Evolutionary conservation across 2,797 vertebrate species (phyloP).

Genomic region (Setipinna tenuifilis): DNA sequence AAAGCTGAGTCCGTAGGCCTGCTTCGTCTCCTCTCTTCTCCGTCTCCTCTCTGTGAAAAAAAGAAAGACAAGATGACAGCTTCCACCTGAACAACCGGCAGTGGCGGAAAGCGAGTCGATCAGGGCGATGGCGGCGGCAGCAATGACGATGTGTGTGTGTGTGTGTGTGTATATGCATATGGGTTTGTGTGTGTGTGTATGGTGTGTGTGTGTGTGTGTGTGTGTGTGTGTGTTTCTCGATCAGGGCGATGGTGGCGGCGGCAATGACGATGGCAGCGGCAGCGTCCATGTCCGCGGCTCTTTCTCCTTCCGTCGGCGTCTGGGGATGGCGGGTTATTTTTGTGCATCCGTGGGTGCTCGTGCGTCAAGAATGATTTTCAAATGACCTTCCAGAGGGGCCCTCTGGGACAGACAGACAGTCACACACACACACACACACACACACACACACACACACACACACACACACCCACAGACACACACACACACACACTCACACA

Average conservation of each 20-base stretch:
- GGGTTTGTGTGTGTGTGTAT: too few relatives aligned
- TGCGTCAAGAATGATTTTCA: conserved; percentile 23
- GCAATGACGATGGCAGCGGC: too few relatives aligned
- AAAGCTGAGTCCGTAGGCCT: conserved; percentile 2
- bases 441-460: too few relatives aligned
- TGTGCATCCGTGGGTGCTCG: conserved; percentile 15
- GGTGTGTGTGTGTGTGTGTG: too few relatives aligned
- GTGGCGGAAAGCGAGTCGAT: neutral
- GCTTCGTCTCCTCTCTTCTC: neutral
- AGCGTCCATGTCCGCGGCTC: neutral
- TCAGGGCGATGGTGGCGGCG: neutral
- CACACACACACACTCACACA: too few relatives aligned
- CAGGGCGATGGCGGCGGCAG: neutral
- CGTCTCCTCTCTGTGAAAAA: neutral
- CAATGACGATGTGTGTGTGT: too few relatives aligned
- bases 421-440: too few relatives aligned
- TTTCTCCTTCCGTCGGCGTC: neutral
- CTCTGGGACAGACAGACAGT: neutral
- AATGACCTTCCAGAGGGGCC: conserved; percentile 16
- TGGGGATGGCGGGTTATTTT: conserved; percentile 13
- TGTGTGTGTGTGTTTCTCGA: too few relatives aligned
- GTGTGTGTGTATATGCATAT: too few relatives aligned
- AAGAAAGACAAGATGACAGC: conserved; percentile 34
- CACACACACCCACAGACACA: too few relatives aligned
- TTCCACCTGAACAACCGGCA: conserved; percentile 39